Conservation (phyloP, 2,888 invertebrate genomes). For the Alloscopus bannaensis region DNA sequence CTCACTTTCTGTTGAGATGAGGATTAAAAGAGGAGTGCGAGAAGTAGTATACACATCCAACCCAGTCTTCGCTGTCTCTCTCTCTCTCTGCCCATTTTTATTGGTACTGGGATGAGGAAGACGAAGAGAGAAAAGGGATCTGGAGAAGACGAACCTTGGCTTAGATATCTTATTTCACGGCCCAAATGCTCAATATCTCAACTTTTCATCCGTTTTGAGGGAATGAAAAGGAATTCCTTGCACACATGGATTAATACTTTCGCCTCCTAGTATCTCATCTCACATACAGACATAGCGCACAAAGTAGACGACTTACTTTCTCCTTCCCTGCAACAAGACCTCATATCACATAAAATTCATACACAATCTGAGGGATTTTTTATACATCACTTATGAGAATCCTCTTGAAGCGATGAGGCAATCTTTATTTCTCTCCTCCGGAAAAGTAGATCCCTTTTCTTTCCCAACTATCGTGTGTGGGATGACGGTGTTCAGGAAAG, state of each 20-base stretch:
- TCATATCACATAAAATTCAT: neutral
- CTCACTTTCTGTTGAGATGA: slow-evolving; percentile 51
- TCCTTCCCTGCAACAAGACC: neutral
- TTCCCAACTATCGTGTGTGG: too few species aligned
- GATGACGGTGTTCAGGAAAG: too few species aligned
- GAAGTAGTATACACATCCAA: slow-evolving; percentile 22
- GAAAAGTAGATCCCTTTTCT: too few species aligned
- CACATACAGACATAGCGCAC: too few species aligned
- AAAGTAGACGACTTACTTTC: too few species aligned
- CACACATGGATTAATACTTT: slow-evolving; percentile 50
- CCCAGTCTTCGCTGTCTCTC: slow-evolving; percentile 14
- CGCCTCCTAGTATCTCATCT: too few species aligned
- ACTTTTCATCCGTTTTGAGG: slow-evolving; percentile 57
- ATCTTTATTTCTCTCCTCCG: too few species aligned
- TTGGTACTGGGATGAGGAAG: slow-evolving; percentile 2
- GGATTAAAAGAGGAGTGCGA: slow-evolving; percentile 55
- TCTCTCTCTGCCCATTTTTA: slow-evolving; percentile 8
- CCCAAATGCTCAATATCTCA: slow-evolving; percentile 57
- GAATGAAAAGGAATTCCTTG: slow-evolving; percentile 49
- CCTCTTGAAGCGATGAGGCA: too few species aligned
- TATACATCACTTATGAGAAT: too few species aligned
- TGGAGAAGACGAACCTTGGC: slow-evolving; percentile 28
- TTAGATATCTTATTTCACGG: slow-evolving; percentile 57
- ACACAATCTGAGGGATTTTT: neutral
- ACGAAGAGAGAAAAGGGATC: slow-evolving; percentile 23